A percentile compares a stretch with the other conserved stretches of the same genome.
phyloP scores from a whole-genome alignment of 2,113 vertebrate genomes.

The Neodon shergylaensis region DNA sequence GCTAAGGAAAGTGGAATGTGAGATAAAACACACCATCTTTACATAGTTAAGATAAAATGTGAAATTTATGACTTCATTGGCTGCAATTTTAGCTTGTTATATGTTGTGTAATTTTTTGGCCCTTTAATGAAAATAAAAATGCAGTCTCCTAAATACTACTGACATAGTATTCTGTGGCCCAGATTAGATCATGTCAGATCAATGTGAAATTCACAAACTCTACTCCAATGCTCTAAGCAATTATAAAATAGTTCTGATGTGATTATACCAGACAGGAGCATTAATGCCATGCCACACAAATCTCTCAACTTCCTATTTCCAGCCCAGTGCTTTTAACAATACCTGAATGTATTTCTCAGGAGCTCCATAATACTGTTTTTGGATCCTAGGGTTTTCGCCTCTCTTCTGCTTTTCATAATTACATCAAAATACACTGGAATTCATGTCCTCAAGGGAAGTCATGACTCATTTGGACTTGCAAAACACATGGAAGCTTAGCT shows the following conservation, averaged over 20 bases:
- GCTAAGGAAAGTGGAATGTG: background rate
- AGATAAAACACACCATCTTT: background rate
- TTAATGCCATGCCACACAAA: background rate
- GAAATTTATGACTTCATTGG: background rate
- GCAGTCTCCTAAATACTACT: background rate
- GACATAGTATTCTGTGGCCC: background rate
- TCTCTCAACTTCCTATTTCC: background rate
- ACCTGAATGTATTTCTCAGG: background rate
- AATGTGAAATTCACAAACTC: background rate
- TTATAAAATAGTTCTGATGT: background rate
- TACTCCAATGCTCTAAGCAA: slow-evolving; percentile 9
- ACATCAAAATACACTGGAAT: background rate
- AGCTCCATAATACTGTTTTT: background rate
- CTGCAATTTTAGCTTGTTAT: background rate
- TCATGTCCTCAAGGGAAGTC: slow-evolving; percentile 16
- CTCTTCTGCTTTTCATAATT: slow-evolving; percentile 36
- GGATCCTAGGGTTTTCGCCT: background rate
- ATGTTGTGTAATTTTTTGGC: background rate
- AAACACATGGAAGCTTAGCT: background rate
- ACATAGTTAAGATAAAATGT: slow-evolving; percentile 23
- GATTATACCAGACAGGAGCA: background rate
- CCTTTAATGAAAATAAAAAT: slow-evolving; percentile 30
- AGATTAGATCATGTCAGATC: background rate
- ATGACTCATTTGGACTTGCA: background rate
- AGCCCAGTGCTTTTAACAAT: background rate